These are phyloP conservation scores for Vireo griseus DNA, from an alignment of 2,797 vertebrate species.

Conservation along the genomic window DNA sequence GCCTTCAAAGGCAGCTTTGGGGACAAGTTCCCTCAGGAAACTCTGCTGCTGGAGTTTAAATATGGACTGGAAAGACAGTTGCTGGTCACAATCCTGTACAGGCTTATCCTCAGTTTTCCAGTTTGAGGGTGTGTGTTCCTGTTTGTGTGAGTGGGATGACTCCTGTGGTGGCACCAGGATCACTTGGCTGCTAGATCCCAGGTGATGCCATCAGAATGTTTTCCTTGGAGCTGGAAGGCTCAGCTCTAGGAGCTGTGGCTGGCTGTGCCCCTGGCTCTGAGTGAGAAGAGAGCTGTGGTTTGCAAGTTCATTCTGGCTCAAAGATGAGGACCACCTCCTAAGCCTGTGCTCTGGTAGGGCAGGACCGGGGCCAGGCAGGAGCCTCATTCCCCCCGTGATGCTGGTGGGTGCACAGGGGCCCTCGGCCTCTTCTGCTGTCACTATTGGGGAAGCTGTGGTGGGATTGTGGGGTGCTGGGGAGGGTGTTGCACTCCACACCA, in stretches of 20 bases:
- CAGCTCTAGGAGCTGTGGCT: background rate
- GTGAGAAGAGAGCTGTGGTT: background rate
- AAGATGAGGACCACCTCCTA: no score
- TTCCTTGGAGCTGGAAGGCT: background rate
- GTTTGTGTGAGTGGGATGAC: background rate
- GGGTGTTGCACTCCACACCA: fast-evolving
- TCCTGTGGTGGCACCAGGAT: background rate
- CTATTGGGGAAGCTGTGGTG: no score
- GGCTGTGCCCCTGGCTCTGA: background rate
- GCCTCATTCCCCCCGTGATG: fast-evolving
- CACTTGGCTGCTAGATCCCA: fast-evolving
- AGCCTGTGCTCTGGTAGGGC: background rate
- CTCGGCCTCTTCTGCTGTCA: background rate
- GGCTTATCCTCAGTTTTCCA: background rate
- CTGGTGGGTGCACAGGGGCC: no score
- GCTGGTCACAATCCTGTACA: background rate
- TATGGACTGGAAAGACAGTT: background rate
- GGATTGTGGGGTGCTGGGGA: background rate
- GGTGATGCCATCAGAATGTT: background rate
- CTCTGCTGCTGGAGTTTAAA: background rate
- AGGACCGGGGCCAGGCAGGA: background rate
- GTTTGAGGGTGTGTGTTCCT: background rate
- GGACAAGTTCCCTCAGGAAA: background rate
- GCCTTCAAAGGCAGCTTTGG: background rate
- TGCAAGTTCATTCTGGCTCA: background rate